A percentile compares a stretch with the other conserved stretches of the same genome.
Evolutionary conservation across 2,888 invertebrate species (phyloP).

Genomic region (Sceliomorpha sp.): DNA sequence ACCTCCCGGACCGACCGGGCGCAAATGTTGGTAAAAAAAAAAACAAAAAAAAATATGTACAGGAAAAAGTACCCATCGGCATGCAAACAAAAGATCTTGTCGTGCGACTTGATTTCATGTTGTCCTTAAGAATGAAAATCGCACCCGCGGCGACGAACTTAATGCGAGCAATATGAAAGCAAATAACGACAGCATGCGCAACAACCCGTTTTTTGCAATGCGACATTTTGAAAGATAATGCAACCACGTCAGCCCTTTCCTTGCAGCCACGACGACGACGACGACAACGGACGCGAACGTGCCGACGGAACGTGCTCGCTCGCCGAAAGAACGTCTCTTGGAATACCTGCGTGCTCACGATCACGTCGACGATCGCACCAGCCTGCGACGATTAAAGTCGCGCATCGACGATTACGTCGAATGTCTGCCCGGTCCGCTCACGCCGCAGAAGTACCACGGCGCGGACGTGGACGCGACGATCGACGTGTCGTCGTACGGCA

Average conservation of each 20-base stretch:
- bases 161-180: no score
- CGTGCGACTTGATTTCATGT: no score
- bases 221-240: conserved; percentile 63
- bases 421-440: conserved; percentile 83
- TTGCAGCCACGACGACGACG: conserved; percentile 65
- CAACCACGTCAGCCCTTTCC: conserved; percentile 74
- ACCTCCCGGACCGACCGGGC: no score
- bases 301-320: no score
- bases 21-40: no score
- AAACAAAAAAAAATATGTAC: no score
- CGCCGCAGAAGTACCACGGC: conserved; percentile 84
- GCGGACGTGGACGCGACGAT: conserved; percentile 81
- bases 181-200: conserved; percentile 12
- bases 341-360: conserved; percentile 73
- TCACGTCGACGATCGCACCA: conserved; percentile 75
- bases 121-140: no score
- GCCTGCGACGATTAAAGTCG: conserved; percentile 68
- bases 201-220: neutral
- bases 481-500: conserved; percentile 81
- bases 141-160: no score
- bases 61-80: no score
- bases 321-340: no score
- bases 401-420: conserved; percentile 61
- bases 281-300: no score
- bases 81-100: no score